Conservation (phyloP, 1,140 invertebrate species). For the Hylyphantes graminicola region DNA sequence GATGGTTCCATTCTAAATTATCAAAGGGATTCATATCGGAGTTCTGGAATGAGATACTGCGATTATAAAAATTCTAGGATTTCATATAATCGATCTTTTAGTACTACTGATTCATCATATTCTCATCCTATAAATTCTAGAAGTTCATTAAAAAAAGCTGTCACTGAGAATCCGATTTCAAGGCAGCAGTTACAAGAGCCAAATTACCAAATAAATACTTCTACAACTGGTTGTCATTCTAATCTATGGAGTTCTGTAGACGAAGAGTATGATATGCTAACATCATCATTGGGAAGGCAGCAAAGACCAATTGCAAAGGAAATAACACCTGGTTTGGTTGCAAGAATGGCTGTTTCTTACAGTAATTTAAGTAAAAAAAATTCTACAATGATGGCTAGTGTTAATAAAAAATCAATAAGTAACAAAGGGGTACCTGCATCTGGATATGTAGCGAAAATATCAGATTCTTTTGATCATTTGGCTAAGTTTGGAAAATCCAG, state of each 20-base stretch:
- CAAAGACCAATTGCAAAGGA: constrained; percentile 53
- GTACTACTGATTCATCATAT: constrained; percentile 28
- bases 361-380: constrained; percentile 54
- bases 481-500: constrained; percentile 14
- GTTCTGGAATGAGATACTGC: neutral
- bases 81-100: constrained; percentile 42
- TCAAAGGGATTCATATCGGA: neutral
- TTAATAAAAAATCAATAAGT: neutral
- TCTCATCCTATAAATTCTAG: neutral
- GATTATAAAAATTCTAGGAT: constrained; percentile 15
- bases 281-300: constrained; percentile 54
- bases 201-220: constrained; percentile 6
- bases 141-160: neutral
- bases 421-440: constrained; percentile 31
- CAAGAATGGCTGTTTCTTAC: constrained; percentile 59
- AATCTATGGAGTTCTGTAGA: constrained; percentile 19
- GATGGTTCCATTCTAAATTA: neutral
- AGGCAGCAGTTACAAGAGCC: neutral
- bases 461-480: constrained; percentile 55
- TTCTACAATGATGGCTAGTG: neutral
- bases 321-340: constrained; percentile 57
- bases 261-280: constrained; percentile 44
- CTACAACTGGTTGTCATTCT: constrained; percentile 12
- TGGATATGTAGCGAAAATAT: constrained; percentile 58
- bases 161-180: too few species aligned